phyloP scores from a whole-genome alignment of 1,140 invertebrate species.

The Cyphomyrmex costatus region DNA sequence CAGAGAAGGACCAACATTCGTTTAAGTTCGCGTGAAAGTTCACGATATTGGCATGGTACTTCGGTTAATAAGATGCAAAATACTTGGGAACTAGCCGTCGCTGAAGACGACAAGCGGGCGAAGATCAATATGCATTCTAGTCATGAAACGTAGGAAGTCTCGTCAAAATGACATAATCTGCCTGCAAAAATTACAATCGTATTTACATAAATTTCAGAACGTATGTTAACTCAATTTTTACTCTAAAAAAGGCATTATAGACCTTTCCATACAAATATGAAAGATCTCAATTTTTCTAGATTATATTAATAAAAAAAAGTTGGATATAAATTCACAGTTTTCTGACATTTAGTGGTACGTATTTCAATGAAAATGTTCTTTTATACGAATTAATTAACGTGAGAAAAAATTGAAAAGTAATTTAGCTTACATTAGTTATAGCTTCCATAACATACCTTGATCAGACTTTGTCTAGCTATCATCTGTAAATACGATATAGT shows the following conservation, averaged over 20 bases:
- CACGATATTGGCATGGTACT: conserved; percentile 52
- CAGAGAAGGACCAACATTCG: conserved; percentile 46
- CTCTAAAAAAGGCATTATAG: neutral
- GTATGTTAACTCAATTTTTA: neutral
- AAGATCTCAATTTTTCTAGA: neutral
- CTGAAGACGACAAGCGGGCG: conserved; percentile 19
- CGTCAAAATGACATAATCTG: conserved; percentile 54
- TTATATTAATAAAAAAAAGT: neutral
- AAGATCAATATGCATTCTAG: conserved; percentile 49
- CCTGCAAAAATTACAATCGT: neutral
- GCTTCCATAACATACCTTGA: neutral
- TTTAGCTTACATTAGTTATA: neutral
- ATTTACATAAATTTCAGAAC: neutral
- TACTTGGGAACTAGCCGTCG: conserved; percentile 43
- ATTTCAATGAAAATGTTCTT: neutral
- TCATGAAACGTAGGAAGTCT: conserved; percentile 53
- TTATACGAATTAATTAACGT: neutral
- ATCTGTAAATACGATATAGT: neutral
- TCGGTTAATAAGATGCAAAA: conserved; percentile 57
- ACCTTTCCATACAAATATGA: neutral
- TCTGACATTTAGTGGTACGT: neutral
- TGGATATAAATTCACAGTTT: neutral
- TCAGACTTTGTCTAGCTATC: neutral
- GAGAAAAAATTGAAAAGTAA: conserved; percentile 13
- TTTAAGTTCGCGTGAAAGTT: conserved; percentile 49